Conservation (phyloP, 2,113 vertebrate species). For the Psilopogon haemacephalus region DNA sequence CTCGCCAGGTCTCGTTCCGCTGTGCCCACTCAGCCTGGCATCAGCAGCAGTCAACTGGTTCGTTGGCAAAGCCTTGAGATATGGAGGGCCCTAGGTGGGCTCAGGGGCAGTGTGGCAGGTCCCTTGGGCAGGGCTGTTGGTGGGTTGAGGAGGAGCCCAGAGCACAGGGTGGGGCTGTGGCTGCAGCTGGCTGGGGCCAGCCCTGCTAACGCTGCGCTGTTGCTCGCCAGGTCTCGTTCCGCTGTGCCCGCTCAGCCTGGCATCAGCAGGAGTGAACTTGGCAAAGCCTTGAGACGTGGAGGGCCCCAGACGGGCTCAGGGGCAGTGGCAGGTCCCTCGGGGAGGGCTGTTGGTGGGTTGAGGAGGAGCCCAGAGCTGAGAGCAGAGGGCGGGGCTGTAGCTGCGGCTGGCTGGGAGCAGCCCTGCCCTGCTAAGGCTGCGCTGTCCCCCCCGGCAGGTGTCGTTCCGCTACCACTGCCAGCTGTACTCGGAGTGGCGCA, state of each 20-base stretch:
- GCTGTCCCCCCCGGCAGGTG: too few species aligned
- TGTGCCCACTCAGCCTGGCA: not conserved
- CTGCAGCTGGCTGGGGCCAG: too few species aligned
- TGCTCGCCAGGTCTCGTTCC: too few species aligned
- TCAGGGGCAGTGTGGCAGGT: fast-evolving
- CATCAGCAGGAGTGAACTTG: not conserved
- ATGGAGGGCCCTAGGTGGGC: fast-evolving
- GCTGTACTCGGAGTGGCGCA: conserved; percentile 94
- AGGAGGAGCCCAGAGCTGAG: too few species aligned
- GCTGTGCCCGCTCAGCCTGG: not conserved
- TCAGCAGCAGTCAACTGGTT: not conserved
- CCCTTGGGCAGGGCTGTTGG: not conserved
- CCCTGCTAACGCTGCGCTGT: too few species aligned
- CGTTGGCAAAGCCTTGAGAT: not conserved
- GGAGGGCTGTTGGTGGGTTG: not conserved
- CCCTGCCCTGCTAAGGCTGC: too few species aligned
- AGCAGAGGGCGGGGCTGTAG: too few species aligned
- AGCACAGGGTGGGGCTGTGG: too few species aligned
- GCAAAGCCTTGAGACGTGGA: fast-evolving
- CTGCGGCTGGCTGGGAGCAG: too few species aligned
- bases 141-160: not conserved
- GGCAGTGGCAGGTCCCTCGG: not conserved
- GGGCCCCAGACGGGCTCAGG: fast-evolving
- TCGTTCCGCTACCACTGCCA: conserved; percentile 98
- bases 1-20: too few species aligned